phyloP scores from a whole-genome alignment of 2,113 vertebrate species.

The Grantiella picta region DNA sequence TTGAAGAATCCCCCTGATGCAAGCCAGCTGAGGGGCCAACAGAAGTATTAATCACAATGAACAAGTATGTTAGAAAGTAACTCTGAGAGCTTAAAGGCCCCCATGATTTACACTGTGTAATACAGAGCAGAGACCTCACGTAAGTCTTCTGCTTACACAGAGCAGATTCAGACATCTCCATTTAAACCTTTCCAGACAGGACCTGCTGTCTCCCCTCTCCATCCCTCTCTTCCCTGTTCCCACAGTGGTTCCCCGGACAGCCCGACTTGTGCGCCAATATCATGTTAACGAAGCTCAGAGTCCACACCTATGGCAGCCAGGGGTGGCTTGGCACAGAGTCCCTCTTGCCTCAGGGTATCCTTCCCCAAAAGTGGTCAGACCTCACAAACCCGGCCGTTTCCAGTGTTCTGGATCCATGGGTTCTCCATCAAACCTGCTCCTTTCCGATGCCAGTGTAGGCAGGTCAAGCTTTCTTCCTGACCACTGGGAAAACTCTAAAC shows the following conservation, averaged over 20 bases:
- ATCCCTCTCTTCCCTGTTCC: fast-evolving
- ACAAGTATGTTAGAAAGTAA: neutral
- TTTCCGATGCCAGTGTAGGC: fast-evolving
- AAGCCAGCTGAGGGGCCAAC: neutral
- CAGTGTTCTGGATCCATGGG: fast-evolving
- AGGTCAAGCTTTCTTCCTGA: neutral
- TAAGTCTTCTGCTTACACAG: neutral
- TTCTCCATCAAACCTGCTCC: neutral
- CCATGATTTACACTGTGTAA: fast-evolving
- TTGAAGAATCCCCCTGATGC: neutral
- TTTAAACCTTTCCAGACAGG: neutral
- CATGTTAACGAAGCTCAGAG: fast-evolving
- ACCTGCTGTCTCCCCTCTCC: neutral
- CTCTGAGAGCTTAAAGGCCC: neutral
- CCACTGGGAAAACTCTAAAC: neutral
- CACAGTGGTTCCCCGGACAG: fast-evolving
- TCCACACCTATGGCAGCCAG: fast-evolving
- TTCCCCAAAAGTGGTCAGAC: neutral
- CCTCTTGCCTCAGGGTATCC: fast-evolving
- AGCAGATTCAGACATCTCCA: neutral
- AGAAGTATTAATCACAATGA: neutral
- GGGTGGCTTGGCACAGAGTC: neutral
- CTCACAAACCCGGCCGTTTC: fast-evolving
- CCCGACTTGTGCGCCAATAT: fast-evolving
- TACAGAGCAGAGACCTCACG: fast-evolving